phyloP scores from a whole-genome alignment of 2,113 vertebrate species.

The Ursus arctos region DNA sequence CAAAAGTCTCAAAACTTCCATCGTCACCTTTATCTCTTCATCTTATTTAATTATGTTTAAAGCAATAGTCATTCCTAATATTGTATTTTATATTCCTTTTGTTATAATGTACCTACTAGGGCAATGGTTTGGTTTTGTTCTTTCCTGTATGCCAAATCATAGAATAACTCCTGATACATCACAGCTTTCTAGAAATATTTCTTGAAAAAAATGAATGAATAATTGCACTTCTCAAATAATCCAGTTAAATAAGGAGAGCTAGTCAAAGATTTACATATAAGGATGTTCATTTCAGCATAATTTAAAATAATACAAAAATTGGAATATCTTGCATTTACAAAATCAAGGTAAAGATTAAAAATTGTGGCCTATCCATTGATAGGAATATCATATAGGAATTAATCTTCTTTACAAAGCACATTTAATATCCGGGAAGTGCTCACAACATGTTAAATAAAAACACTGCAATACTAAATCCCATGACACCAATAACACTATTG shows the following conservation, averaged over 20 bases:
- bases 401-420: neutral
- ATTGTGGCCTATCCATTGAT: neutral
- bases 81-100: conserved; percentile 4
- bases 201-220: neutral
- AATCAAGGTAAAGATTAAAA: neutral
- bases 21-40: neutral
- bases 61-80: neutral
- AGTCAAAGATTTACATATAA: neutral
- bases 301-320: neutral
- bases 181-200: neutral
- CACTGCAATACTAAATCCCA: neutral
- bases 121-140: neutral
- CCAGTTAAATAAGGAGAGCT: neutral
- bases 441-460: neutral
- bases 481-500: neutral
- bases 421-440: neutral
- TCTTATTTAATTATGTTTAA: neutral
- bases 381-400: conserved; percentile 8
- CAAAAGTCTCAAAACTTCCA: neutral
- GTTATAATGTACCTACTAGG: neutral
- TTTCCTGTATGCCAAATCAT: neutral
- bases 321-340: neutral
- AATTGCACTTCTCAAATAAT: neutral
- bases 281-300: neutral
- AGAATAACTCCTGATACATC: neutral